phyloP scores from a whole-genome alignment of 2,797 vertebrate genomes.

The Onychomys torridus region DNA sequence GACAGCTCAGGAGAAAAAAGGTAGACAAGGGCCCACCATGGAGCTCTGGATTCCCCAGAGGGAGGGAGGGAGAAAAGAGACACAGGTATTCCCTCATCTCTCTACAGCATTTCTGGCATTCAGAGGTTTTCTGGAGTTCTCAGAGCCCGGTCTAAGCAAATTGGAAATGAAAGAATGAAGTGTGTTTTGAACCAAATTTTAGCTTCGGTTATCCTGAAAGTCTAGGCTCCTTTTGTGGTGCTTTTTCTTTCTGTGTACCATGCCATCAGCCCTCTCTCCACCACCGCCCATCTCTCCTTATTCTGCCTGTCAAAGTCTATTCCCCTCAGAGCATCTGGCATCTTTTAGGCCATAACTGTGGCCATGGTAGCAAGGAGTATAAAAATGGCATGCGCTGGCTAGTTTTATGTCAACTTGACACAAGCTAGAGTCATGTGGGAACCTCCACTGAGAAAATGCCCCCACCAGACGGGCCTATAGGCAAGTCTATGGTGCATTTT shows the following conservation, averaged over 20 bases:
- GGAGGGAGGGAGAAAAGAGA: not conserved
- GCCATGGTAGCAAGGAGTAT: not conserved
- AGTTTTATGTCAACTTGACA: not conserved
- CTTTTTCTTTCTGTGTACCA: not conserved
- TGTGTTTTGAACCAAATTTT: not conserved
- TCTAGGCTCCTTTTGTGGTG: not conserved
- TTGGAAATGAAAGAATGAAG: not conserved
- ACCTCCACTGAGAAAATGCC: not conserved
- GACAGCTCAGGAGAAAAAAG: not conserved
- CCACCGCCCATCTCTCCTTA: not conserved
- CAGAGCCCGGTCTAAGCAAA: not conserved
- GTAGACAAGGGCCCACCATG: not conserved
- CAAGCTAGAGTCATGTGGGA: not conserved
- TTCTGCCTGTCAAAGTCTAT: not conserved
- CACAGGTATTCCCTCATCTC: fast-evolving
- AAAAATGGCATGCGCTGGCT: not conserved
- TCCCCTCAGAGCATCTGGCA: not conserved
- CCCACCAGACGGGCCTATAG: not conserved
- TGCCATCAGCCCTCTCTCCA: not conserved
- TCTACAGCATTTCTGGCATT: not conserved
- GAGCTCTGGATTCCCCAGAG: not conserved
- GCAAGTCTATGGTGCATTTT: not conserved
- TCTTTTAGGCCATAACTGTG: not conserved
- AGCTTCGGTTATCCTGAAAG: not conserved
- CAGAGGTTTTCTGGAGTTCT: not conserved